These are phyloP conservation scores for Vannuccia rotundouncinata DNA, from an alignment of 2,888 invertebrate genomes.

Conservation along the genomic window DNA sequence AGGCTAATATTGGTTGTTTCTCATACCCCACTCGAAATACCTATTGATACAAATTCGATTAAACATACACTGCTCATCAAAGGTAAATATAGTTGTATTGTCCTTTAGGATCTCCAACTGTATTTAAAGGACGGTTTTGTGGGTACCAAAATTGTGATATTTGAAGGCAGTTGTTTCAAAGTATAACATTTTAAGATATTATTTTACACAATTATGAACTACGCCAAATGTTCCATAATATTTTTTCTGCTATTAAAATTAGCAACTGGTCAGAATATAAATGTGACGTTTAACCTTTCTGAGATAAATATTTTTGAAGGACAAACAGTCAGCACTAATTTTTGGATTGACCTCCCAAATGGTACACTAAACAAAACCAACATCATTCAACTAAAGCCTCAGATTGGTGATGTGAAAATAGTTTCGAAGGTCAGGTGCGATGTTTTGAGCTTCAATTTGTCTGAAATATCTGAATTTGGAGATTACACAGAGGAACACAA, in stretches of 20 bases:
- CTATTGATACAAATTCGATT: too few relatives aligned
- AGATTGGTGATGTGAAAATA: background rate
- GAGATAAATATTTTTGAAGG: background rate
- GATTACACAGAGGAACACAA: background rate
- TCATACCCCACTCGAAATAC: too few relatives aligned
- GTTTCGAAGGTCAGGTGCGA: background rate
- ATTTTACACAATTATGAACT: too few relatives aligned
- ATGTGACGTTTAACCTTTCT: background rate
- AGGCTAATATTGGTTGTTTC: too few relatives aligned
- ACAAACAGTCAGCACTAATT: background rate
- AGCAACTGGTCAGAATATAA: background rate
- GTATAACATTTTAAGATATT: too few relatives aligned
- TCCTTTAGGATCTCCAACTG: too few relatives aligned
- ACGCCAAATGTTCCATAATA: too few relatives aligned
- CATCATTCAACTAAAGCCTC: background rate
- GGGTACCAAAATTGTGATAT: too few relatives aligned
- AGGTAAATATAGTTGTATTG: too few relatives aligned
- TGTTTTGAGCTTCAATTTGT: background rate
- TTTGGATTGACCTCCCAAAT: slow-evolving; percentile 13
- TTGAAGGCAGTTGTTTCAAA: too few relatives aligned
- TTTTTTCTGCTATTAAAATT: background rate
- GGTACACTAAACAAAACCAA: background rate
- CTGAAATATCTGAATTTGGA: background rate
- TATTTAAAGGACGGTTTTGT: too few relatives aligned
- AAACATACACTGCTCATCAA: too few relatives aligned